A percentile compares a stretch with the other conserved stretches of the same genome.
These are phyloP conservation scores for Anarrhichthys ocellatus DNA, from an alignment of 2,113 vertebrate species.

Conservation along the genomic window DNA sequence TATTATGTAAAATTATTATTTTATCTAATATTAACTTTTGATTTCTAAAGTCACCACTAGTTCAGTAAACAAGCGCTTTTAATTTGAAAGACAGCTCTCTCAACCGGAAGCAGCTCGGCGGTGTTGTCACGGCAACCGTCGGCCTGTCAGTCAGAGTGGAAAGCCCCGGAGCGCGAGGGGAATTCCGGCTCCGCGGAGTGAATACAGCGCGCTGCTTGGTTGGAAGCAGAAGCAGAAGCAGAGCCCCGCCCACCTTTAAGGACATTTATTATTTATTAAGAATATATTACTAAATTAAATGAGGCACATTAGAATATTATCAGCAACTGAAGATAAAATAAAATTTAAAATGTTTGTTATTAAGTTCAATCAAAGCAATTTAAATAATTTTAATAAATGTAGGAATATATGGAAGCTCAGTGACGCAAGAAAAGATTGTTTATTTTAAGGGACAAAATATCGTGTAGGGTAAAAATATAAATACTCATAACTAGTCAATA, in stretches of 20 bases:
- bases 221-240: background rate
- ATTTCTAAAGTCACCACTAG: background rate
- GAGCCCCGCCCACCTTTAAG: conserved; percentile 18
- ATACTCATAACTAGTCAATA: background rate
- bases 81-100: conserved; percentile 14
- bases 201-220: conserved; percentile 55
- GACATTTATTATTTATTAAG: background rate
- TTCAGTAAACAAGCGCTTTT: conserved; percentile 18
- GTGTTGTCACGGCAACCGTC: conserved; percentile 47
- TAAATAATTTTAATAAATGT: background rate
- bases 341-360: background rate
- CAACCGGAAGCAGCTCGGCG: background rate
- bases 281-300: background rate
- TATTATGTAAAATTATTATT: background rate
- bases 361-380: background rate
- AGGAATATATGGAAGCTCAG: too few species aligned
- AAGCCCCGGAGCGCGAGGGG: conserved; percentile 82
- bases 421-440: too few species aligned
- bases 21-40: background rate
- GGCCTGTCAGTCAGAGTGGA: conserved; percentile 69
- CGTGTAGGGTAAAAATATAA: background rate
- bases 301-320: background rate
- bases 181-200: conserved; percentile 78
- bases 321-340: background rate
- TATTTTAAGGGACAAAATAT: too few species aligned